Evolutionary conservation across 1,140 invertebrate species (phyloP), one percentile per base, ranked within the genome.

Genomic region (Brachionus paranguensis): DNA sequence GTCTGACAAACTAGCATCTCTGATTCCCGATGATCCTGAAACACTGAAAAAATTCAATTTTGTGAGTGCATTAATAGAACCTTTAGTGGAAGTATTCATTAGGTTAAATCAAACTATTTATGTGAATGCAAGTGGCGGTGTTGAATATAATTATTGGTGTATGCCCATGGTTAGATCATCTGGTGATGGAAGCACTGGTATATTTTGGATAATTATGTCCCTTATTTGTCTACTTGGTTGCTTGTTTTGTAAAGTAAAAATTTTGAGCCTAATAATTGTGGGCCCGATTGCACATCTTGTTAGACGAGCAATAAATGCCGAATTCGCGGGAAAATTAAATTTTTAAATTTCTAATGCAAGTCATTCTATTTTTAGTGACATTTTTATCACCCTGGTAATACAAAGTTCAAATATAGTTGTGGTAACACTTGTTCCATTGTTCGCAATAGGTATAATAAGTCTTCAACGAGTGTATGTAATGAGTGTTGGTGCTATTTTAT

Each of bases 381-480:
- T 89, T 14, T 86, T 89, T 0, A 86, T 93, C 55, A 93, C 92
- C 7, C 90, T 93, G 45, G 85, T 93, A 29, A 90, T 93, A 0
- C 92, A 93, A 87, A 92, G 91, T 50, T 91, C 90, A 84, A 92
- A 91, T 24, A 91, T 93, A 41, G 92, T 93, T 86, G 92, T 92
- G 1, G 92, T 92, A 14, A 89, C 92, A 0, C 86, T 93, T 7
- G 93, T 92, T 4, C 92, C 92, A 1, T 87, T 93, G 4, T 92
- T 92, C 3, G 92, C 92, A 8, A 86, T 92, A 11, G 92, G 92
- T 0, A 89, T 93, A 20, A 90, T 93, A 20, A 88, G 88, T 3
- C 84, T 93, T 11, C 91, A 93, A 37, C 86, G 92, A 60, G 91
- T 92, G 85, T 93, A 93, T 86, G 92, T 92, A 0, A 86, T 92